Conservation (phyloP, 2,888 invertebrate species). For the Rambutsinella grinnellia region DNA sequence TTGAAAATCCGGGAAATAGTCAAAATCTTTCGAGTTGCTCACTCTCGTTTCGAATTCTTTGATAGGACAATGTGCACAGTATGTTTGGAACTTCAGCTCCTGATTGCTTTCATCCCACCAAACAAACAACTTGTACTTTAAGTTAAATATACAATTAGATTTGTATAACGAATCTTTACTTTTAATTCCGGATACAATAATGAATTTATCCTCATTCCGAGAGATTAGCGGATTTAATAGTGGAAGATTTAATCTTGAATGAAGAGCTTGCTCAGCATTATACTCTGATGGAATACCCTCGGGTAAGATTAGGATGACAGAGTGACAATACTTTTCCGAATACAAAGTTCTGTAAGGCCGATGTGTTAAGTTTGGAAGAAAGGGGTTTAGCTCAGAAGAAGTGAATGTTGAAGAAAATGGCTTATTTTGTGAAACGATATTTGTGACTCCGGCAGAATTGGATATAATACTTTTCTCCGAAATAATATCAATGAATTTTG, state of each 20-base stretch:
- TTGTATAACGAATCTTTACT: background rate
- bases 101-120: background rate
- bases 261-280: background rate
- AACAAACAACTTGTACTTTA: constrained; percentile 14
- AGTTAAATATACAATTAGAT: background rate
- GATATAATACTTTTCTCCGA: background rate
- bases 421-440: background rate
- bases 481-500: background rate
- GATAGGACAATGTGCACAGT: too few species aligned
- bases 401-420: background rate
- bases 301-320: constrained; percentile 6
- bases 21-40: background rate
- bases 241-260: background rate
- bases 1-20: constrained; percentile 26
- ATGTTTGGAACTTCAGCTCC: background rate
- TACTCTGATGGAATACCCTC: background rate
- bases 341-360: too few species aligned
- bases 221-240: background rate
- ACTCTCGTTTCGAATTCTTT: background rate
- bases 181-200: background rate
- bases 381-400: background rate
- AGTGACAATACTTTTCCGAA: too few species aligned
- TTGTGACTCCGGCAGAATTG: background rate
- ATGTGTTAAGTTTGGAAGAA: too few species aligned
- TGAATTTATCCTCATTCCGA: background rate